These are phyloP conservation scores for Drosophila siamana DNA, from an alignment of 2,888 invertebrate species.

Conservation along the genomic window DNA sequence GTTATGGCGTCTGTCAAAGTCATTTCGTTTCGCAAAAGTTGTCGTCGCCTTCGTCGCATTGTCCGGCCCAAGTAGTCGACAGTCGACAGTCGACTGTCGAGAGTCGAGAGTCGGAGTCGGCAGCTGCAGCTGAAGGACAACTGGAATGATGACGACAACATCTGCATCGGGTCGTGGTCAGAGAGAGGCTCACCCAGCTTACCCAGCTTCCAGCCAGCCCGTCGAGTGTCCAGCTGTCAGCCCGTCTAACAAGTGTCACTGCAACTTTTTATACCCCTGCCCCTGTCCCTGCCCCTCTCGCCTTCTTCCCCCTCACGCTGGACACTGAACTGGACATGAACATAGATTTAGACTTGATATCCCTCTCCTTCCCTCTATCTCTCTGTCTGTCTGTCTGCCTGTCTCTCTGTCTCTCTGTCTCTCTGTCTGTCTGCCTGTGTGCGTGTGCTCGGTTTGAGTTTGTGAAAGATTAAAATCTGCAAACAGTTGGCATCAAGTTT, in stretches of 20 bases:
- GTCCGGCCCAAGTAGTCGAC: conserved; percentile 64
- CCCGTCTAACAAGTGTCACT: conserved; percentile 81
- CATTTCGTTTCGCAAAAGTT: conserved; percentile 72
- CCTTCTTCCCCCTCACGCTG: conserved; percentile 49
- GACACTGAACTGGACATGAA: conserved; percentile 60
- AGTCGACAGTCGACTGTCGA: conserved; percentile 1
- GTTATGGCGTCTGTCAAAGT: conserved; percentile 81
- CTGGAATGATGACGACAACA: conserved; percentile 73
- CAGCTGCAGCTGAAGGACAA: conserved; percentile 75
- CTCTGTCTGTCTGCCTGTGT: conserved; percentile 22
- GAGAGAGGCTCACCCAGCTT: conserved; percentile 28
- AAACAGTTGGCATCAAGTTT: conserved; percentile 81
- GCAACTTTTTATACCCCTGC: conserved; percentile 62
- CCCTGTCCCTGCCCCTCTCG: too few relatives aligned
- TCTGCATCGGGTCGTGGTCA: conserved; percentile 74
- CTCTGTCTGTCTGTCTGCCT: conserved; percentile 31
- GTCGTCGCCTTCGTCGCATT: conserved; percentile 62
- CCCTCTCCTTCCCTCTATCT: not conserved
- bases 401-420: conserved; percentile 4
- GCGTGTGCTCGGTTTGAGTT: conserved; percentile 56
- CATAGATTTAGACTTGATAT: conserved; percentile 18
- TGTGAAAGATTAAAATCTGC: conserved; percentile 81
- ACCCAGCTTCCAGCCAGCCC: conserved; percentile 44
- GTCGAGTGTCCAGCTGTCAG: conserved; percentile 75
- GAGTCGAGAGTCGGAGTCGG: conserved; percentile 20